Conservation (phyloP, 2,888 invertebrate genomes). For the Osmoderma eremita region DNA sequence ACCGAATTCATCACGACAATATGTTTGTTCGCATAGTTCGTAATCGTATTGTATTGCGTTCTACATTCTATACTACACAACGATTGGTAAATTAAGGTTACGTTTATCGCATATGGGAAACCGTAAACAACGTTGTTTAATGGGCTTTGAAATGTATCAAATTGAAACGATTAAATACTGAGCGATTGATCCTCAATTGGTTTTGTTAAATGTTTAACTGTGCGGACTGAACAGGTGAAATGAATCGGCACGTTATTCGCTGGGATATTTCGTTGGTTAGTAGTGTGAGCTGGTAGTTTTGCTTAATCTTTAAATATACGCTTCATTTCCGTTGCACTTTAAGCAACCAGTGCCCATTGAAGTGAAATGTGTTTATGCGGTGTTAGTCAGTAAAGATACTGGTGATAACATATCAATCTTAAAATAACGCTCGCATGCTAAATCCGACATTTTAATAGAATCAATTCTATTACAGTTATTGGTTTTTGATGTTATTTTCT, state of each 20-base stretch:
- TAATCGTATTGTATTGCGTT: no score
- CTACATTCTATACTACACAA: no score
- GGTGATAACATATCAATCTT: no score
- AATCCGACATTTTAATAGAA: no score
- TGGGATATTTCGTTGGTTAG: not conserved
- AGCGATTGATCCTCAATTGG: conserved; percentile 2
- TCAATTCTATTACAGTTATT: no score
- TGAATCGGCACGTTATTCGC: conserved; percentile 2
- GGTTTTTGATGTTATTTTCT: no score
- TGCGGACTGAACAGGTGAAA: not conserved
- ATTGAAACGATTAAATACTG: conserved; percentile 18
- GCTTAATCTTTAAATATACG: conserved; percentile 1
- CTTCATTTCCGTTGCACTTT: not conserved
- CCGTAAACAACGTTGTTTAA: conserved; percentile 24
- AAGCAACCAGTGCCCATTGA: no score
- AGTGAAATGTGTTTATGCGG: no score
- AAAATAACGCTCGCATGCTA: no score
- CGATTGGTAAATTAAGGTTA: conserved; percentile 10
- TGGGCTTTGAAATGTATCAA: conserved; percentile 25
- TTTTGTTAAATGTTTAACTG: conserved; percentile 9
- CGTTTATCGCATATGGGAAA: conserved; percentile 14
- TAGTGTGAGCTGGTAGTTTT: not conserved
- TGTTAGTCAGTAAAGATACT: no score
- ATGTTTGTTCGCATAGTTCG: no score
- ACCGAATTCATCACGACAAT: no score